Evolutionary conservation across 2,888 invertebrate genomes (phyloP), one percentile per base, ranked within the genome.

Genomic region (Drosophila borealis): DNA sequence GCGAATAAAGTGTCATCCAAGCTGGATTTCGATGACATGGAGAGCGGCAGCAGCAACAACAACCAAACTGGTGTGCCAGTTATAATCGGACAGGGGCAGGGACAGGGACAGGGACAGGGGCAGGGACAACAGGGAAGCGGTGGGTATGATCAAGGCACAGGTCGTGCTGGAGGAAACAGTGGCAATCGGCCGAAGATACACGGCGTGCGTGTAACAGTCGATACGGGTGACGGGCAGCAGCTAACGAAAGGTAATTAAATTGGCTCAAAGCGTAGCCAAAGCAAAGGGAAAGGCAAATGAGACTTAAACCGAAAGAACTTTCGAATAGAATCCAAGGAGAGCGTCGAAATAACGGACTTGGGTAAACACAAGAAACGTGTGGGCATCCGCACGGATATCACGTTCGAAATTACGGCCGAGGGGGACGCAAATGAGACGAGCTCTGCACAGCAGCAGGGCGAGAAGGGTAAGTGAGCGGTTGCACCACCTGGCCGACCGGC

Each of bases 361-460:
- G 90, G 91, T 50, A 92, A 91, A 59, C 91, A 90, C 63, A 92
- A 90, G 81, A 92, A 92, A 78, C 91, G 90, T 51, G 91, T 93
- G 68, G 92, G 92, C 55, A 92, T 93, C 69, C 92, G 92, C 67
- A 93, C 92, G 10, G 92, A 93, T 73, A 92, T 93, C 63, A 93
- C 93, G 66, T 93, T 93, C 67, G 92, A 93, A 70, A 91, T 93
- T 62, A 90, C 91, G 21, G 91, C 91, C 21, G 91, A 90, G 46
- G 87, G 87, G 48, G 90, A 90, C 25, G 82, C 70, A 3, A 92
- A 92, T 77, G 88, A 88, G 53, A 91, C 92, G 6, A 92, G 84
- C 45, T 84, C 90, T 1, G 89, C 88, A 2, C 91, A 91, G 25
- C 91, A 91, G 46, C 87, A 86, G 34, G 86, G 77, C 14, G 91